A percentile compares a stretch with the other conserved stretches of the same genome.
Evolutionary conservation across 2,113 vertebrate species (phyloP).

Genomic region (Athene noctua): DNA sequence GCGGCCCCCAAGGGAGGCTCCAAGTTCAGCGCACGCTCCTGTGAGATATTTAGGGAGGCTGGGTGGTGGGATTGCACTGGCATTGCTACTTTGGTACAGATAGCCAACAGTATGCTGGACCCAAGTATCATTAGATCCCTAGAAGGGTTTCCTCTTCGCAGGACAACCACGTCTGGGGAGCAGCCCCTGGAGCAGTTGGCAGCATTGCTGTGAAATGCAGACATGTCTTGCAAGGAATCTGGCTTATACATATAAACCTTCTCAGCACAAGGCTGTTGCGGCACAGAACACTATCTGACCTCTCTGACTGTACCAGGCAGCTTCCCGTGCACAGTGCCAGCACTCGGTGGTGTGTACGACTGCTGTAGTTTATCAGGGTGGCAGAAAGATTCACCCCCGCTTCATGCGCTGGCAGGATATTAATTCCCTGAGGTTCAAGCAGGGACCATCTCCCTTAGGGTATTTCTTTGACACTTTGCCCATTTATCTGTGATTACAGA

Average conservation of each 20-base stretch:
- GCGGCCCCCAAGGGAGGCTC: neutral
- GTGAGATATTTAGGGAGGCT: neutral
- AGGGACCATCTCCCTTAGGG: neutral
- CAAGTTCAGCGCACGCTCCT: neutral
- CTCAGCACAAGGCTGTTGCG: neutral
- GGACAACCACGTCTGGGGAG: neutral
- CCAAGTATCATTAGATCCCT: neutral
- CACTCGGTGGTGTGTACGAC: neutral
- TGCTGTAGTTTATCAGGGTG: neutral
- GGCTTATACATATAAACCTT: neutral
- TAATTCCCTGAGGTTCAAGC: neutral
- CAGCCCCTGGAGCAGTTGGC: neutral
- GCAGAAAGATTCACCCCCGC: conserved; percentile 19
- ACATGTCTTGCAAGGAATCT: neutral
- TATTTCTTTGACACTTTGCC: conserved; percentile 27
- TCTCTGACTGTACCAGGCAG: neutral
- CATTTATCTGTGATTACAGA: conserved; percentile 3
- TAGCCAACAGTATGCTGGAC: neutral
- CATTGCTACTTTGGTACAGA: neutral
- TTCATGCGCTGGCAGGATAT: neutral
- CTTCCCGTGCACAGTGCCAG: neutral
- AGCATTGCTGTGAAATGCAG: neutral
- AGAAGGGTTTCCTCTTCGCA: neutral
- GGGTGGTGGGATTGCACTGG: neutral
- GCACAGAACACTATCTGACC: neutral